phyloP scores from a whole-genome alignment of 1,140 invertebrate species.

The Pinna nobilis region DNA sequence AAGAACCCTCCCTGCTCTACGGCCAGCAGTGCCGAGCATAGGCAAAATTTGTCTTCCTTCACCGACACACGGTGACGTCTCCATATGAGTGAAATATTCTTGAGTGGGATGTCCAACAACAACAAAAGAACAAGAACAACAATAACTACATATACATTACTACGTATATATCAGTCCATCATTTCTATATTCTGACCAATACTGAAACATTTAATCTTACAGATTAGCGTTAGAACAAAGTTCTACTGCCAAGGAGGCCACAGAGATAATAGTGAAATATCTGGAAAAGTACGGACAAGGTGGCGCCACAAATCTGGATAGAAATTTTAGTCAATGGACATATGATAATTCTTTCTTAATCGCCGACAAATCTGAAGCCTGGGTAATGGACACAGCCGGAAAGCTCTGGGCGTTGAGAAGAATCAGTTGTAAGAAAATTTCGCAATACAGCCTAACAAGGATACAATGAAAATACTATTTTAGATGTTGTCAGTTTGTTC shows the following conservation, averaged over 20 bases:
- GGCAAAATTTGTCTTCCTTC: no score
- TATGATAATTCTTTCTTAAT: conserved; percentile 67
- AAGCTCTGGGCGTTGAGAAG: conserved; percentile 84
- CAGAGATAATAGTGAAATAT: conserved; percentile 80
- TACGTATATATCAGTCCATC: no score
- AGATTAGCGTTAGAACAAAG: conserved; percentile 82
- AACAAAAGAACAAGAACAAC: no score
- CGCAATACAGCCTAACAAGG: no score
- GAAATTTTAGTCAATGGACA: conserved; percentile 58
- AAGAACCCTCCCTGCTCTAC: no score
- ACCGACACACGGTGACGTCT: no score
- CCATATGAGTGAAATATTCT: no score
- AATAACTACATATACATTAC: no score
- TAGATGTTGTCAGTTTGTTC: no score
- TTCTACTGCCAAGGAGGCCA: conserved; percentile 78
- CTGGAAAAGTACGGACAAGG: conserved; percentile 84
- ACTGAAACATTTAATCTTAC: background rate
- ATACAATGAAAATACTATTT: no score
- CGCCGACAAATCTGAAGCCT: conserved; percentile 63
- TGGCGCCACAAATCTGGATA: conserved; percentile 78
- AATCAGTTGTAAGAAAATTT: conserved; percentile 79
- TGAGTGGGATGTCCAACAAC: no score
- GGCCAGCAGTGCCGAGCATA: no score
- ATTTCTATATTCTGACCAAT: background rate
- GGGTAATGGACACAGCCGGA: conserved; percentile 69